phyloP scores from a whole-genome alignment of 2,113 vertebrate species.

The Actenoides hombroni region DNA sequence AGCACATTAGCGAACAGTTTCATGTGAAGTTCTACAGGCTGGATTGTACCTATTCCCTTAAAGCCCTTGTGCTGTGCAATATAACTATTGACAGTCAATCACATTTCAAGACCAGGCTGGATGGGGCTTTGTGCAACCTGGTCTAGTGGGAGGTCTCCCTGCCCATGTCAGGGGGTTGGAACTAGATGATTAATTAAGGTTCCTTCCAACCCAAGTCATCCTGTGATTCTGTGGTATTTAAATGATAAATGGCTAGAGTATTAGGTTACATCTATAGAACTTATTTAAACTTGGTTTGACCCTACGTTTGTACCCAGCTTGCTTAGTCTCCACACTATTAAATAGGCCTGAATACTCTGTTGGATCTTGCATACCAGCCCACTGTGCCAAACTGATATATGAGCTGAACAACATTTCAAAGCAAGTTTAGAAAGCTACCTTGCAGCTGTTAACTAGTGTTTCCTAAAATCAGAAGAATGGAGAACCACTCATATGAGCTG shows the following conservation, averaged over 20 bases:
- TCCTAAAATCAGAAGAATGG: neutral
- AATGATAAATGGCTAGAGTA: neutral
- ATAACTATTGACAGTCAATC: neutral
- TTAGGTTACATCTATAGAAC: neutral
- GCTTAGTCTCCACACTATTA: neutral
- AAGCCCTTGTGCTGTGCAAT: neutral
- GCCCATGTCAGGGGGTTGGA: too few species aligned
- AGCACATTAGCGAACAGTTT: neutral
- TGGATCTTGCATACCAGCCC: neutral
- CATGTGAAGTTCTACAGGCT: neutral
- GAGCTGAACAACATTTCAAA: neutral
- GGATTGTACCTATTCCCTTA: neutral
- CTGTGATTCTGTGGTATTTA: too few species aligned
- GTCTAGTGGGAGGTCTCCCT: too few species aligned
- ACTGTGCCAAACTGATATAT: rapidly evolving
- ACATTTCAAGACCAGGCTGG: neutral
- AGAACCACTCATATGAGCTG: neutral
- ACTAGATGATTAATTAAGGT: neutral
- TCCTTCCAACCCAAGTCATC: too few species aligned
- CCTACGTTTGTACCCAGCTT: neutral
- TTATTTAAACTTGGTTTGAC: neutral
- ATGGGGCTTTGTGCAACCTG: too few species aligned
- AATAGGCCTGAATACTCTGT: neutral
- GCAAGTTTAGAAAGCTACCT: neutral
- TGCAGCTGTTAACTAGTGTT: neutral